Evolutionary conservation across 2,113 vertebrate genomes (phyloP), one percentile per base, ranked within the genome.

Genomic region (Thermophis baileyi): DNA sequence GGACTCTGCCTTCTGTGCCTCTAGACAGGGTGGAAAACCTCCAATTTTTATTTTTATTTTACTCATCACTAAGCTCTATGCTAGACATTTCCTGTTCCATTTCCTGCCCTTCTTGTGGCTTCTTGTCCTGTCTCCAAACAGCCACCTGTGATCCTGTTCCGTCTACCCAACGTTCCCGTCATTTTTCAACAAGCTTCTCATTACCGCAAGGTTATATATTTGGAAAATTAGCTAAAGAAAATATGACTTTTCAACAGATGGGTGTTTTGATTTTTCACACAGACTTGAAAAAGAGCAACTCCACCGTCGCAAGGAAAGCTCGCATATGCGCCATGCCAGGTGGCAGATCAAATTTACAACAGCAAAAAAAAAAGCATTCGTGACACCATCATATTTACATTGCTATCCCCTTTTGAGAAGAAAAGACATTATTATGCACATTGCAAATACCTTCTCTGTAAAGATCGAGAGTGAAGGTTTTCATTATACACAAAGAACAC

Each of bases 11-110:
- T 92, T 94, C 51, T 85, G 47, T 16, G 90, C 93, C 85, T 74
- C 50, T 24, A 93, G 40, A 85, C 6, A 2, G 11, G 46, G 57
- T 93, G 63, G 63, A 95, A 96, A 93, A 69, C 3, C 92, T 92
- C 1, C 2, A 25, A 60, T 60, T 54, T 3, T 88, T 89, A 95
- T 2, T 20, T 3, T 1, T 2, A 55, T 6, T 50, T 50, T 18
- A 6, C 25, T 50, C 24, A 4, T 47, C n/a, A 54, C 27, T n/a
- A 12, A 8, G 22, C 7, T 54, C 69, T 27, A 30, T 22, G 25
- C 40, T 46, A 89, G 60, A 89, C 50, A 47, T n/a, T 89, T 63
- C 22, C 60, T 30, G 35, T 81, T 81, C n/a, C 54, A 46, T 54
- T 81, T 51, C 24, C 49, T 92, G 60, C 25, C 60, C 60, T 57